Percentiles rank a stretch among this genome's conserved stretches.
phyloP scores from a whole-genome alignment of 2,888 invertebrate species.

The Eupeodes latifasciatus region DNA sequence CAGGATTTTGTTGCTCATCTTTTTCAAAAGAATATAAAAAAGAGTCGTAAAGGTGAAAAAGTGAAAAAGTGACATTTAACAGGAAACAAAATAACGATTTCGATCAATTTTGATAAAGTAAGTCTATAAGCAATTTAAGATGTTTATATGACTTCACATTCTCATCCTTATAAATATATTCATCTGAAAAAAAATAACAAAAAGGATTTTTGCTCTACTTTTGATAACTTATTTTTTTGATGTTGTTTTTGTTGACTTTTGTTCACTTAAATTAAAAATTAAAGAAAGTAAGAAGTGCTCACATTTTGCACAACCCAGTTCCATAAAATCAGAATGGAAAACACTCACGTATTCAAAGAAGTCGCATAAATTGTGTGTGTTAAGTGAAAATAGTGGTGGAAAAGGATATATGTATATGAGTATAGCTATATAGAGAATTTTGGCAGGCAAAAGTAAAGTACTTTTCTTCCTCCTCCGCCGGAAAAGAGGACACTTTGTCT shows the following conservation, averaged over 20 bases:
- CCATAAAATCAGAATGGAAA: not conserved
- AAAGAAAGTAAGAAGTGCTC: not conserved
- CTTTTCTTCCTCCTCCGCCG: too few relatives aligned
- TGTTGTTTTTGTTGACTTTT: not conserved
- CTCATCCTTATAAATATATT: too few relatives aligned
- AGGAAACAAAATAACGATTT: constrained; percentile 15
- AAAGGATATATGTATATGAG: too few relatives aligned
- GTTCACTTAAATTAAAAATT: not conserved
- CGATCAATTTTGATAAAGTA: constrained; percentile 29
- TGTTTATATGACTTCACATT: not conserved
- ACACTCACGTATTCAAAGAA: not conserved
- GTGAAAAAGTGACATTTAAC: constrained; percentile 27
- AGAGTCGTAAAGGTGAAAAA: not conserved
- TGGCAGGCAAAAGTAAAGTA: not conserved
- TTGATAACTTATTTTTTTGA: not conserved
- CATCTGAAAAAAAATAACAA: not conserved
- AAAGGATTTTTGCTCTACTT: not conserved
- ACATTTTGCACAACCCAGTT: constrained; percentile 12
- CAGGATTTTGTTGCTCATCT: not conserved
- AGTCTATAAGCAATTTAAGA: not conserved
- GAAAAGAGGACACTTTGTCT: too few relatives aligned
- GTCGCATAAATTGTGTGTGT: not conserved
- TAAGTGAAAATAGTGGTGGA: not conserved
- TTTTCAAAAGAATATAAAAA: not conserved
- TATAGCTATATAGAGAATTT: not conserved